Base-by-base conservation (phyloP, 2,113 vertebrate species). In the Cranoglanis bouderius region DNA sequence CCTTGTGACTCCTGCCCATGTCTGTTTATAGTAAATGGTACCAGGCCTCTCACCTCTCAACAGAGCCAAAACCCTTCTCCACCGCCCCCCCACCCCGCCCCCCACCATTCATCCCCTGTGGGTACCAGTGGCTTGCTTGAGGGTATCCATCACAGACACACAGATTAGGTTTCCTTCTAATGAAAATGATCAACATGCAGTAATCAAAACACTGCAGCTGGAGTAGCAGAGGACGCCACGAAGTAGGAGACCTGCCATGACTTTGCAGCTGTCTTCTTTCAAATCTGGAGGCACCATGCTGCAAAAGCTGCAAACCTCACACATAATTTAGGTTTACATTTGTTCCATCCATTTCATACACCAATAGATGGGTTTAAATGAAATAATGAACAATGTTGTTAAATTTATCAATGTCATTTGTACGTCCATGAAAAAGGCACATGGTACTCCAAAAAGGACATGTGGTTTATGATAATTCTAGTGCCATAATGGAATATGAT, bases 1-100 rank as follows among this genome's bases (percentile, higher is more conserved):
- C 94, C 94, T 90, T 90, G 86, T 78, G 84, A 87, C 87, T 86
- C 93, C 91, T 88, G 92, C 67, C 91, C 63, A 74, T 86, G 91
- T 94, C 93, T 91, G 90, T 95, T 94, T 95, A 95, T 94, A 93
- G 93, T 95, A 94, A 96, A 96, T 93, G 92, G 88, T 93, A 92
- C 88, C 91, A 82, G 92, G 90, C 89, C 89, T 92, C 90, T 91
- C 86, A 87, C 70, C 81, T 84, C 85, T 80, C 77, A 91, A 82
- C 77, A 35, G 85, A 24, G 38, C n/a, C 84, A 14, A 67, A n/a
- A 35, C 49, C 83, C 61, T 43, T 24, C 61, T 16, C 35, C 77
- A 29, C 83, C 13, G 18, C 59, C 59, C 59, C 61, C 8, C 49
- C 29, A 59, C 85, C 88, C 59, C 21, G 85, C 90, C 84, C 89